These are phyloP conservation scores for Rhopalosiphum maidis DNA, from an alignment of 1,140 invertebrate genomes.

Conservation along the genomic window DNA sequence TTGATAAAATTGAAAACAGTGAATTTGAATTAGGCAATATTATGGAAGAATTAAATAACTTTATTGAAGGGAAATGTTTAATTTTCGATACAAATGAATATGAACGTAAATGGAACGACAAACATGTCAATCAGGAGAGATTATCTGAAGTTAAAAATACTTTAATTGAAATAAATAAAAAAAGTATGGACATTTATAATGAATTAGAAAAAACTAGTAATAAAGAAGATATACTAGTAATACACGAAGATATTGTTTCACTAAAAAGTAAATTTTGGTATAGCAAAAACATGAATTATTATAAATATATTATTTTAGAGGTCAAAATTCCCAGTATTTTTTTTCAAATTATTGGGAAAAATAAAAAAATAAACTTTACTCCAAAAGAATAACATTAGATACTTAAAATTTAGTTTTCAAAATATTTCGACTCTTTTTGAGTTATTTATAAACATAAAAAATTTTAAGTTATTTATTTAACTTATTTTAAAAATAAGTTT, in stretches of 20 bases:
- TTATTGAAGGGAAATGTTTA: background rate
- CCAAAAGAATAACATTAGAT: too few species aligned
- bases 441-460: too few species aligned
- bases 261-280: background rate
- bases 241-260: background rate
- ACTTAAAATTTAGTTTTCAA: too few species aligned
- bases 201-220: background rate
- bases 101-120: background rate
- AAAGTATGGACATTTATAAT: background rate
- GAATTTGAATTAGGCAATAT: background rate
- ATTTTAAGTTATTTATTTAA: too few species aligned
- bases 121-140: background rate
- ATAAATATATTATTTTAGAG: background rate
- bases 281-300: background rate
- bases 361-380: too few species aligned
- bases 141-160: background rate
- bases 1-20: background rate
- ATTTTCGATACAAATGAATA: slow-evolving; percentile 6
- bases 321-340: too few species aligned
- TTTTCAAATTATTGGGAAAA: too few species aligned
- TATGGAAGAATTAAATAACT: background rate
- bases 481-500: too few species aligned
- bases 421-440: too few species aligned
- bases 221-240: background rate
- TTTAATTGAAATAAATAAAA: slow-evolving; percentile 1